Percentiles rank a stretch among this genome's conserved stretches.
phyloP scores from a whole-genome alignment of 2,113 vertebrate genomes.

The Gallinago jamesoni region DNA sequence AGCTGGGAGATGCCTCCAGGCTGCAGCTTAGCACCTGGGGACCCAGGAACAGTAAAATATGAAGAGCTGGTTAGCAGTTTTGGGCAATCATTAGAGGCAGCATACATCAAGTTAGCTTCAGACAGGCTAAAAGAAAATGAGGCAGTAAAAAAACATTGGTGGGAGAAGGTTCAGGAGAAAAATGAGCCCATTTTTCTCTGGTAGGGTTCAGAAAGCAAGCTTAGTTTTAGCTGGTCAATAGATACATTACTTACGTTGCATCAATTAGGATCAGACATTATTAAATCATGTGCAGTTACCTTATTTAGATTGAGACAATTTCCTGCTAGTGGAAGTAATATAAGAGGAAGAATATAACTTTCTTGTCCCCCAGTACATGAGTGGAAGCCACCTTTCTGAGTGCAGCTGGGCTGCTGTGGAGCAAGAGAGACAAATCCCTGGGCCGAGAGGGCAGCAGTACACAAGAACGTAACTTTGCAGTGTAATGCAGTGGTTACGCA shows the following conservation, averaged over 20 bases:
- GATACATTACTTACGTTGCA: not conserved
- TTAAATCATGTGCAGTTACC: not conserved
- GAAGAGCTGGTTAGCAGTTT: not conserved
- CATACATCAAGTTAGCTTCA: not conserved
- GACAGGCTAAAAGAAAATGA: not conserved
- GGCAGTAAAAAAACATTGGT: not conserved
- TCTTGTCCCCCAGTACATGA: not conserved
- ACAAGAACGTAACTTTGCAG: not conserved
- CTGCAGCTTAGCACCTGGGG: not conserved
- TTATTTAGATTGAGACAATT: not conserved
- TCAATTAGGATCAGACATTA: not conserved
- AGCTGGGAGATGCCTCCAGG: not conserved
- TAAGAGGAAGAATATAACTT: not conserved
- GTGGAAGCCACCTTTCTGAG: not conserved
- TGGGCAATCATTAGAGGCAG: not conserved
- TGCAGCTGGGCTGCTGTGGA: not conserved
- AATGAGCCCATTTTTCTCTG: not conserved
- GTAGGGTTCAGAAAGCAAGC: not conserved
- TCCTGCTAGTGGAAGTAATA: not conserved
- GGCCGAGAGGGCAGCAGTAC: not conserved
- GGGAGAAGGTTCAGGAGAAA: not conserved
- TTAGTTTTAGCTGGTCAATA: not conserved
- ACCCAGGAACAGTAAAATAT: not conserved
- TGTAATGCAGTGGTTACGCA: rapidly evolving
- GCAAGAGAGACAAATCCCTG: not conserved